These are phyloP conservation scores for Salarias fasciatus DNA, from an alignment of 2,797 vertebrate genomes.

Conservation along the genomic window DNA sequence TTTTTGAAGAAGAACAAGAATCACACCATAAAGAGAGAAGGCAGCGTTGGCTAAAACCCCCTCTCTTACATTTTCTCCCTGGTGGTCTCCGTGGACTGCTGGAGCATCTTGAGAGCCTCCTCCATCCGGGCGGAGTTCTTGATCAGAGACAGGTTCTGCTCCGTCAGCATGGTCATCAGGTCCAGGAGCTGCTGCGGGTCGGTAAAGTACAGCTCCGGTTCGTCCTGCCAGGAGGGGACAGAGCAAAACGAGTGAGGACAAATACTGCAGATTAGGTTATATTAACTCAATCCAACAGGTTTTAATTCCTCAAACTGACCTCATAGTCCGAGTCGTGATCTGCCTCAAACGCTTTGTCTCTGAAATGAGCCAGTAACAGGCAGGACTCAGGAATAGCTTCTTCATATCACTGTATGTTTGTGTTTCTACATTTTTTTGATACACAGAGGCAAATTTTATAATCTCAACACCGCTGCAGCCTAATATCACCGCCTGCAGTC, in stretches of 20 bases:
- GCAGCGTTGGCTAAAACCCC: no score
- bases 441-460: no score
- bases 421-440: no score
- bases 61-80: constrained; percentile 81
- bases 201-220: constrained; percentile 89
- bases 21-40: not conserved
- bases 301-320: constrained; percentile 57
- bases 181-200: constrained; percentile 89
- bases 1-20: constrained; percentile 66
- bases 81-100: constrained; percentile 72
- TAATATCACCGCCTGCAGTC: no score
- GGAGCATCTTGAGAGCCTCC: constrained; percentile 84
- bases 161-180: constrained; percentile 86
- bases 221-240: constrained; percentile 71
- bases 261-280: no score
- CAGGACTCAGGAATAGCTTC: no score
- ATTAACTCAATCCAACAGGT: no score
- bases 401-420: no score
- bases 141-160: constrained; percentile 90
- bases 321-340: constrained; percentile 70
- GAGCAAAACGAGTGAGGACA: not conserved
- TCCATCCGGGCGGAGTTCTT: constrained; percentile 85
- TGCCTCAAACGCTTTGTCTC: constrained; percentile 32
- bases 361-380: constrained; percentile 28
- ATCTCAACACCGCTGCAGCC: no score